Base-by-base conservation (phyloP, 2,888 invertebrate genomes). In the Apodemia mormo region DNA sequence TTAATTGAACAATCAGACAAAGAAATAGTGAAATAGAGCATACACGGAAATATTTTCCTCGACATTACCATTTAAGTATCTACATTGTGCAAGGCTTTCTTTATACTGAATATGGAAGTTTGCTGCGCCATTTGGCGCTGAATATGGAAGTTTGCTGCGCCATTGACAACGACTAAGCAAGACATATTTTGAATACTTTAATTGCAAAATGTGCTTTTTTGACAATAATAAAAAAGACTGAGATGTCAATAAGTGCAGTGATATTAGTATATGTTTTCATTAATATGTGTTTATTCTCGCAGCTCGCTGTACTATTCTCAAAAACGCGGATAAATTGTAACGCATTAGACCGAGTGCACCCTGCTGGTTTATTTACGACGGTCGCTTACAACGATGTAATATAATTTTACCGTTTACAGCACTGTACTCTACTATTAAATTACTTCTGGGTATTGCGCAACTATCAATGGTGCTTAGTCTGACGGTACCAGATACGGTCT, bases 321-420 rank as follows among this genome's bases (percentile, higher is more conserved):
- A 49, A 87, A 89, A 89, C 70, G 73, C 72, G 74, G 73, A 84
- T 86, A 84, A 86, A 89, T 86, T 78, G 75, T 73, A 76, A 79
- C 74, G 71, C 74, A 74, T 77, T 76, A 77, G 76, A 71, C 67
- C 37, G 72, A 76, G 73, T 74, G 73, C 49, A 70, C 67, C 73
- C 74, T 72, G 70, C 75, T 73, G 74, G 54, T 73, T 74, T 70
- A 75, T 75, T 76, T 75, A 76, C 75, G 69, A 29, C 49, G 68
- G 66, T 68, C 71, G 68, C 70, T 74, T 73, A 73, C 69, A 69
- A 61, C 30, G 65, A 72, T 68, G 67, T 65, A 66, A 68, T 64
- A 58, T 43, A 68, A 68, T 68, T 68, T 43, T 58, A 68, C 58
- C 40, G 40, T 54, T 58, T 58, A 40, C 29, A 43, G 4, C 49